Conservation (phyloP, 2,797 vertebrate genomes). For the Neosilurus mollespiculum region DNA sequence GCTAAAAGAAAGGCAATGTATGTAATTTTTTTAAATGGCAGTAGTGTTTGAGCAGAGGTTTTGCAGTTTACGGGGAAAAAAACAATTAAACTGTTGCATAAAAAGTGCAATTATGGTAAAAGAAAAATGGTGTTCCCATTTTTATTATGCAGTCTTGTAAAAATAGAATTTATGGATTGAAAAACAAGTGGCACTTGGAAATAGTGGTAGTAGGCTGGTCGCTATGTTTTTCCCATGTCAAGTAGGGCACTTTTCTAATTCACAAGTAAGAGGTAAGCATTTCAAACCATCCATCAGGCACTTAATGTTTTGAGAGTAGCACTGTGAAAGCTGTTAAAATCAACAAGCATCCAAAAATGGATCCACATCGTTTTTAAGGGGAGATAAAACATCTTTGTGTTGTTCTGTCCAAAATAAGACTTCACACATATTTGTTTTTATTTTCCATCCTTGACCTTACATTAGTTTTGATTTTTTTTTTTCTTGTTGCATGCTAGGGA, state of each 20-base stretch:
- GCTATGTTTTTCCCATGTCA: conserved; percentile 23
- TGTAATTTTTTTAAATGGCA: no score
- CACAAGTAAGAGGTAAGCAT: conserved; percentile 29
- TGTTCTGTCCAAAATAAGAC: conserved; percentile 13
- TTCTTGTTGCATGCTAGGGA: not conserved
- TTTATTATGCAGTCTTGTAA: not conserved
- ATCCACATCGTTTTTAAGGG: conserved; percentile 32
- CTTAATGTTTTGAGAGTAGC: conserved; percentile 28
- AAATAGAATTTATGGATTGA: conserved; percentile 33
- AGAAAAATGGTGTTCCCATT: not conserved
- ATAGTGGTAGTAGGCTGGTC: conserved; percentile 22
- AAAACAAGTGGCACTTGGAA: conserved; percentile 24
- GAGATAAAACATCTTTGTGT: conserved; percentile 12
- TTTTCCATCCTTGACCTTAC: conserved; percentile 20
- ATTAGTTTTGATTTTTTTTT: not conserved
- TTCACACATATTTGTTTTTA: conserved; percentile 34
- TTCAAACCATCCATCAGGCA: conserved; percentile 22
- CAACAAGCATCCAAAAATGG: conserved; percentile 24
- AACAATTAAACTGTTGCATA: not conserved
- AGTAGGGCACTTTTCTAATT: conserved; percentile 38
- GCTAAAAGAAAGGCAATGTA: no score
- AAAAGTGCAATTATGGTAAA: not conserved
- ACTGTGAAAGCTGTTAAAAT: conserved; percentile 40
- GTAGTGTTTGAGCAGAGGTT: no score
- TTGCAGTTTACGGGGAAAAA: no score